phyloP scores from a whole-genome alignment of 2,113 vertebrate genomes.

The Oostethus manadensis region DNA sequence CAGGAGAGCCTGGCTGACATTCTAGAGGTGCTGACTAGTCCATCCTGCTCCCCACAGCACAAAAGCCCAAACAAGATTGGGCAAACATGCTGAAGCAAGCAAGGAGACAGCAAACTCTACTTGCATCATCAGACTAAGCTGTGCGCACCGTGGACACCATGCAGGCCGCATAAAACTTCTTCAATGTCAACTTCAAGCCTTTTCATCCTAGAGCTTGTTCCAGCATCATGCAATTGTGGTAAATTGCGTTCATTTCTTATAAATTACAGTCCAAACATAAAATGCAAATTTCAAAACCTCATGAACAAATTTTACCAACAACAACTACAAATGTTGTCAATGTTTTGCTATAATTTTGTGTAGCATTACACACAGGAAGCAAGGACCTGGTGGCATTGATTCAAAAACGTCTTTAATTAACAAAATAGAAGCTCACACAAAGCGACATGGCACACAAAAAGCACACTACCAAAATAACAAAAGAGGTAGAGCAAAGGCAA shows the following conservation, averaged over 20 bases:
- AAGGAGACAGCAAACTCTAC: constrained; percentile 35
- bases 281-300: no score
- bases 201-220: not conserved
- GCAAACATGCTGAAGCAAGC: constrained; percentile 61
- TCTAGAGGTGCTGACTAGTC: constrained; percentile 59
- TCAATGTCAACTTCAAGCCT: not conserved
- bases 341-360: no score
- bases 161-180: not conserved
- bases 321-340: no score
- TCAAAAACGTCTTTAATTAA: no score
- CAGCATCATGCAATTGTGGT: not conserved
- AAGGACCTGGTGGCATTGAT: no score
- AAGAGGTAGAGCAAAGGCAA: no score
- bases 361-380: no score
- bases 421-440: no score
- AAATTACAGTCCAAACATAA: constrained; percentile 3
- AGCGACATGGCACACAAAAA: no score
- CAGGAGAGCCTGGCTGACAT: constrained; percentile 62
- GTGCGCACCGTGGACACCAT: constrained; percentile 16
- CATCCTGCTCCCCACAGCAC: constrained; percentile 35
- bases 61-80: constrained; percentile 37
- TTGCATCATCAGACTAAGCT: constrained; percentile 7
- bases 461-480: no score
- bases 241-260: constrained; percentile 18
- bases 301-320: no score